A percentile compares a stretch with the other conserved stretches of the same genome.
Evolutionary conservation across 2,797 vertebrate genomes (phyloP).

Genomic region (Sebastes nivosus): DNA sequence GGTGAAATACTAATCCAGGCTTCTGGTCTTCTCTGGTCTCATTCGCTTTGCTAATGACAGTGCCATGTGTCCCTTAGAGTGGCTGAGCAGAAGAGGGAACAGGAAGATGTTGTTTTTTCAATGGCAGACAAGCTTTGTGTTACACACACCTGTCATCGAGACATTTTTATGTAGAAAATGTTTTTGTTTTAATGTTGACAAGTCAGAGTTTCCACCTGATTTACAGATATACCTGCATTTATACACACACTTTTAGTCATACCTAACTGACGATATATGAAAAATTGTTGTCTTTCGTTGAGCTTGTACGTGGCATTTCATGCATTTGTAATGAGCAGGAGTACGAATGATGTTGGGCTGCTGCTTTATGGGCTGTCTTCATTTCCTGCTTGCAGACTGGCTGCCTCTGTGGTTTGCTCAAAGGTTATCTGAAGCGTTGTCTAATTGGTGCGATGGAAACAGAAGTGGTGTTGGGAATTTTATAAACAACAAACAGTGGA

Average conservation of each 20-base stretch:
- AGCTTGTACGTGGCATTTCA: conserved; percentile 22
- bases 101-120: not conserved
- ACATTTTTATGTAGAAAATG: not conserved
- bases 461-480: conserved; percentile 15
- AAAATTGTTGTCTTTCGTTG: not conserved
- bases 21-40: conserved; percentile 16
- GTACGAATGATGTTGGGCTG: conserved; percentile 6
- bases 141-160: no score
- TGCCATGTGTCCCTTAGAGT: conserved; percentile 19
- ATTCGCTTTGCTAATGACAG: conserved; percentile 18
- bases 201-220: not conserved
- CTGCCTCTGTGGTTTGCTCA: conserved; percentile 20
- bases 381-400: conserved; percentile 15
- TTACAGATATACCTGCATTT: not conserved
- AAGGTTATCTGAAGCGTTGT: conserved; percentile 32
- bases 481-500: conserved; percentile 25
- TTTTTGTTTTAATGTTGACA: not conserved
- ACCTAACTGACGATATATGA: conserved; percentile 35
- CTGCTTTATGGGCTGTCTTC: conserved; percentile 23
- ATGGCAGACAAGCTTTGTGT: not conserved
- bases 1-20: conserved; percentile 38
- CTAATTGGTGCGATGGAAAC: conserved; percentile 29
- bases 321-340: conserved; percentile 76
- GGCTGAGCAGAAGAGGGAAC: not conserved
- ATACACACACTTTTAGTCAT: conserved; percentile 20